Percentiles rank a stretch among this genome's conserved stretches.
phyloP scores from a whole-genome alignment of 1,140 invertebrate genomes.

The Euschistus heros region DNA sequence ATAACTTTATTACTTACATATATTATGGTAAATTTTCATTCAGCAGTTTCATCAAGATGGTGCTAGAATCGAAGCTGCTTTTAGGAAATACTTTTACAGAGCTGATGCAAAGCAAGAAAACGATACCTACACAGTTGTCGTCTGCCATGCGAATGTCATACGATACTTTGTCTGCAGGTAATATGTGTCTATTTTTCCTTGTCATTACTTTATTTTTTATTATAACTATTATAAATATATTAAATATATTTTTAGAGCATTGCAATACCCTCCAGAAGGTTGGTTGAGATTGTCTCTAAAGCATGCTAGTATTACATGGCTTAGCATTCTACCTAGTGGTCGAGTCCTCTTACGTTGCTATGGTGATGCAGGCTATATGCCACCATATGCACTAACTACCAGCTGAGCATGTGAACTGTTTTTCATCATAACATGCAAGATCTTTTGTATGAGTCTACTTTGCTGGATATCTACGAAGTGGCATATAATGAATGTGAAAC shows the following conservation, averaged over 20 bases:
- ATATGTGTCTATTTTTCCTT: constrained; percentile 6
- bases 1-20: constrained; percentile 3
- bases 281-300: constrained; percentile 88
- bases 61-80: constrained; percentile 93
- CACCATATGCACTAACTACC: constrained; percentile 53
- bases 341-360: constrained; percentile 66
- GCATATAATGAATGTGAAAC: too few relatives aligned
- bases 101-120: constrained; percentile 66
- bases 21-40: constrained; percentile 28
- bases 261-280: constrained; percentile 95
- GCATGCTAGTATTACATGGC: constrained; percentile 87
- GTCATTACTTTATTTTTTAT: constrained; percentile 5
- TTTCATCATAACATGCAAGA: too few relatives aligned
- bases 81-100: constrained; percentile 86
- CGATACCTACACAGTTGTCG: constrained; percentile 83
- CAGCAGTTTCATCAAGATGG: constrained; percentile 90
- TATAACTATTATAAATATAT: background rate
- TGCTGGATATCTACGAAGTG: too few relatives aligned
- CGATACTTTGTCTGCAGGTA: constrained; percentile 94
- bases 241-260: constrained; percentile 52
- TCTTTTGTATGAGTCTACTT: too few relatives aligned
- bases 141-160: constrained; percentile 98
- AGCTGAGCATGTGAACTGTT: background rate
- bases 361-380: constrained; percentile 85
- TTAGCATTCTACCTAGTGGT: constrained; percentile 76